A percentile compares a stretch with the other conserved stretches of the same genome.
Conservation (phyloP, 2,113 vertebrate species). For the Probosciger aterrimus region DNA sequence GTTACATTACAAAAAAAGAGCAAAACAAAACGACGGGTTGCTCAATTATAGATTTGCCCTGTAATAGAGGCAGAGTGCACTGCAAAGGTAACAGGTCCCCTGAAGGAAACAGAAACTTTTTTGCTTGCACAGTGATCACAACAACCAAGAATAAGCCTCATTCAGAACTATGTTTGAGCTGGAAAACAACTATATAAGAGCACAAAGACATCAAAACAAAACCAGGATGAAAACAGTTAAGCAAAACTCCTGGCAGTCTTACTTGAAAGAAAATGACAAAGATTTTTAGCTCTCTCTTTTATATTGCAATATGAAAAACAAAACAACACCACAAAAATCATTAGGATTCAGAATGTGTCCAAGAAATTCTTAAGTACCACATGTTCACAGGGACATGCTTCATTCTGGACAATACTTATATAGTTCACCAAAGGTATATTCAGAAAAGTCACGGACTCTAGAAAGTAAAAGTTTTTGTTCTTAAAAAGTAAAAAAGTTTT, state of each 20-base stretch:
- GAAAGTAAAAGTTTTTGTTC: not conserved
- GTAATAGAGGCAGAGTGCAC: not conserved
- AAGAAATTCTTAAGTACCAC: not conserved
- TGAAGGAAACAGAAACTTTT: not conserved
- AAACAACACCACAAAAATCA: not conserved
- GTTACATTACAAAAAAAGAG: slow-evolving; percentile 19
- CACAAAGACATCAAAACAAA: not conserved
- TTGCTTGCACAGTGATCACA: not conserved
- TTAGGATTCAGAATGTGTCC: not conserved
- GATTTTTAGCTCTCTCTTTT: not conserved
- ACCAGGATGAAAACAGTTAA: not conserved
- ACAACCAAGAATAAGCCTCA: not conserved
- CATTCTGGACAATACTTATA: not conserved
- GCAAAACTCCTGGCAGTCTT: not conserved
- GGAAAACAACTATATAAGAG: not conserved
- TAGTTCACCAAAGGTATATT: not conserved
- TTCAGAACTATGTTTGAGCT: not conserved
- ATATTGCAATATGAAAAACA: not conserved
- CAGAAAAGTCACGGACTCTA: not conserved
- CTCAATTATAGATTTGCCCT: not conserved
- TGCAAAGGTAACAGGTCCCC: not conserved
- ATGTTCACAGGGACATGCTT: not conserved
- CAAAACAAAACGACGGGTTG: slow-evolving; percentile 2
- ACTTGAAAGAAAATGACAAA: not conserved
- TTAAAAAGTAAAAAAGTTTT: not conserved